phyloP scores from a whole-genome alignment of 2,888 invertebrate genomes.

The Julus scanicus region DNA sequence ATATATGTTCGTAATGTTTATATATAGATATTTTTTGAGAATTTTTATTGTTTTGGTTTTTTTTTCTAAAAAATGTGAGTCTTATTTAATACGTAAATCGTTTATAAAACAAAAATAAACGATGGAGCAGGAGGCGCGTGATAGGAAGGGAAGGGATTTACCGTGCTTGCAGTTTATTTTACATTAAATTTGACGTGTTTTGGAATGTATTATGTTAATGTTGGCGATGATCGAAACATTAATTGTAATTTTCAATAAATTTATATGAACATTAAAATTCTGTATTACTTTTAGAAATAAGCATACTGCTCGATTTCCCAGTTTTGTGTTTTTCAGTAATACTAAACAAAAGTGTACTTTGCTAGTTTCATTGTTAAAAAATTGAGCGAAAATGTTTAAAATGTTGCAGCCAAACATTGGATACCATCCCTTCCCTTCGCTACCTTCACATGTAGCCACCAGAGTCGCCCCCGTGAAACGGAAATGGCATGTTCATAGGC shows the following conservation, averaged over 20 bases:
- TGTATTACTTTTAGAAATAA: too few relatives aligned
- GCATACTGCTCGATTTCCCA: too few relatives aligned
- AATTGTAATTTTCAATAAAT: background rate
- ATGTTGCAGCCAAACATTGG: too few relatives aligned
- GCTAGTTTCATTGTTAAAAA: too few relatives aligned
- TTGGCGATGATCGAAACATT: background rate
- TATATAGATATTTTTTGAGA: background rate
- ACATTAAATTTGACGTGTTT: background rate
- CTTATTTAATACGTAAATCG: conserved; percentile 28
- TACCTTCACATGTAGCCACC: conserved; percentile 53
- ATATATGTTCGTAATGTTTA: background rate
- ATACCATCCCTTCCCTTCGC: conserved; percentile 53
- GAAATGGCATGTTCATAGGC: conserved; percentile 53
- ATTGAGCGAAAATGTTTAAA: too few relatives aligned
- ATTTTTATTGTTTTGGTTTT: background rate
- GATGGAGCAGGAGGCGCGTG: conserved; percentile 52
- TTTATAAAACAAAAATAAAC: conserved; percentile 48
- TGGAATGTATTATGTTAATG: background rate
- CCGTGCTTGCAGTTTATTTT: background rate
- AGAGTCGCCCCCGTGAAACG: conserved; percentile 51
- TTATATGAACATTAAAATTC: too few relatives aligned
- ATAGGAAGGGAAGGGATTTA: conserved; percentile 54
- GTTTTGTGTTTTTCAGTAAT: too few relatives aligned
- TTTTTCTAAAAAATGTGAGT: conserved; percentile 12
- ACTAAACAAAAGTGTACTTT: too few relatives aligned